phyloP scores from a whole-genome alignment of 53 echinoderm and acorn worm species.

The Holothuria scabra region DNA sequence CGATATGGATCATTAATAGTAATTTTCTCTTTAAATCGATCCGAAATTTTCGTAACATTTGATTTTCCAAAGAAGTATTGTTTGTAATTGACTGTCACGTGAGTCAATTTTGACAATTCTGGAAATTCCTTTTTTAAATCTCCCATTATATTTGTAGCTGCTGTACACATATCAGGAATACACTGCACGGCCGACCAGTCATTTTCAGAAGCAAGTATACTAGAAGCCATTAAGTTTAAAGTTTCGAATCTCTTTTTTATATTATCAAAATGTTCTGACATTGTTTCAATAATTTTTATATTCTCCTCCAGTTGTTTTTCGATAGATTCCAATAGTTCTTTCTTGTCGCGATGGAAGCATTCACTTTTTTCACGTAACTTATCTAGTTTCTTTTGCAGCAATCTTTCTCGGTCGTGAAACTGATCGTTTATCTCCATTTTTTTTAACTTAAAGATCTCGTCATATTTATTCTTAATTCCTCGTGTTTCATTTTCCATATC shows the following conservation, averaged over 20 bases:
- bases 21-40: too few species aligned
- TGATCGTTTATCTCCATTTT: neutral
- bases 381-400: neutral
- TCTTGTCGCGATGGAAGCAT: neutral
- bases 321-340: neutral
- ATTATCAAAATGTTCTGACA: neutral
- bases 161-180: slow-evolving; percentile 12
- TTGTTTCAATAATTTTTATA: neutral
- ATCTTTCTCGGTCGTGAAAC: neutral
- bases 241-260: neutral
- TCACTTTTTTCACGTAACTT: too few species aligned
- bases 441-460: neutral
- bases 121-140: slow-evolving; percentile 7
- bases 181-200: slow-evolving; percentile 4
- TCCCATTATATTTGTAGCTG: neutral
- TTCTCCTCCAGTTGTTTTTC: neutral
- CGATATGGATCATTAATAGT: too few species aligned
- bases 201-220: neutral
- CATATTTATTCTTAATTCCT: neutral
- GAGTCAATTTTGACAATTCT: neutral
- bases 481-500: neutral
- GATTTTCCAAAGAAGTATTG: too few species aligned
- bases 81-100: neutral
- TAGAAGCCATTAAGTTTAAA: neutral
- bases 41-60: neutral